Evolutionary conservation across 2,113 vertebrate genomes (phyloP), one percentile per base, ranked within the genome.

Genomic region (Thermophis baileyi): DNA sequence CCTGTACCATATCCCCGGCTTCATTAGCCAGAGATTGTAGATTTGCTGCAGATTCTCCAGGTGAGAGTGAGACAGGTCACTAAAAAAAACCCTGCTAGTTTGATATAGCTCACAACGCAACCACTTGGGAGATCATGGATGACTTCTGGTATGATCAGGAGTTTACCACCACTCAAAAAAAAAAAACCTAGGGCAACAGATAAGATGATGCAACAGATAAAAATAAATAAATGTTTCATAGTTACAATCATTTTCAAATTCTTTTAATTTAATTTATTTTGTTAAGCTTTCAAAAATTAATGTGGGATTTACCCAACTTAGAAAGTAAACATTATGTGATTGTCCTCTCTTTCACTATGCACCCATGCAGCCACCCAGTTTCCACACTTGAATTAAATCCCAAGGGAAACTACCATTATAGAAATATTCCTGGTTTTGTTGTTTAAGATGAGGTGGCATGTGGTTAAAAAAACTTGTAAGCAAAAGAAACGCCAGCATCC

Each of bases 41-140:
- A 99, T 96, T 87, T 98, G 97, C 94, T 98, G 98, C 92, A 99
- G 96, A 95, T 98, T 99, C 96, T 99, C 99, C 97, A 99, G 97
- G 96, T 99, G 98, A 0, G 98, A 99, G 94, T 99, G 99, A 97
- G 99, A 99, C 47, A 99, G 97, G 0, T 95, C 57, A 9, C 97
- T 69, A n/a, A n/a, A 98, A 95, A 98, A 97, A 89, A 98, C 97
- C 97, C 94, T 0, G 98, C 98, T 0, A 99, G 97, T 92, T 98
- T 97, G 22, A 99, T 99, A 95, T 99, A 99, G n/a, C 99, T 99
- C 95, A 99, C 97, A 0, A 98, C 99, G 93, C 98, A 99, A 97
- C 99, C 99, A 0, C 99, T 99, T 0, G 99, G 99, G 90, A 99
- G 98, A 51, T 81, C 35, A 1, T 98, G 98, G 96, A 99, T 99